These are phyloP conservation scores for Sialis fuliginosa DNA, from an alignment of 2,888 invertebrate species.

Conservation along the genomic window DNA sequence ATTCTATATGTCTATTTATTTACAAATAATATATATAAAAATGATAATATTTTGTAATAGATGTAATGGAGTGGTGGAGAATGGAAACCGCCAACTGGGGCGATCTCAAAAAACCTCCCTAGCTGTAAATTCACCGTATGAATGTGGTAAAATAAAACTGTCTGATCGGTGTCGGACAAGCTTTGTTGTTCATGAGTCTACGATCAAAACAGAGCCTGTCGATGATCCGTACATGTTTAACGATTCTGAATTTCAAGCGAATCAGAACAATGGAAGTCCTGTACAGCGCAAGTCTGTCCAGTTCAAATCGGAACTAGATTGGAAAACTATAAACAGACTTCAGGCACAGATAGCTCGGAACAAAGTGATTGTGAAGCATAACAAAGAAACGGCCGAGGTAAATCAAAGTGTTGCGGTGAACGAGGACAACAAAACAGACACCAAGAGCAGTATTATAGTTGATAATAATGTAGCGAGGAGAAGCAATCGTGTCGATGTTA, in stretches of 20 bases:
- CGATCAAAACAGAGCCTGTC: constrained; percentile 19
- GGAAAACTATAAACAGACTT: constrained; percentile 14
- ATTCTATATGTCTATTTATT: too few species aligned
- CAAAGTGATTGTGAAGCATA: constrained; percentile 14
- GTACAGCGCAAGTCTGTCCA: too few species aligned
- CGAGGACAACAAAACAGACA: constrained; percentile 3
- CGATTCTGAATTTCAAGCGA: constrained; percentile 19
- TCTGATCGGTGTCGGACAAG: neutral
- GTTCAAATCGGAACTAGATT: neutral
- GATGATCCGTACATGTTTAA: constrained; percentile 30
- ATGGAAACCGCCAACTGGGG: constrained; percentile 2
- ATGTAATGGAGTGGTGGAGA: constrained; percentile 14
- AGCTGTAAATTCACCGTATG: neutral
- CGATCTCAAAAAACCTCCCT: neutral
- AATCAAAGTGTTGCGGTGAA: neutral
- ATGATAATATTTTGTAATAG: constrained; percentile 10
- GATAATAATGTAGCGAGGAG: constrained; percentile 4
- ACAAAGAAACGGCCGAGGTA: constrained; percentile 7
- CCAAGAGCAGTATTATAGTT: constrained; percentile 6
- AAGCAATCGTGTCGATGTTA: constrained; percentile 9
- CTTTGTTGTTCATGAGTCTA: neutral
- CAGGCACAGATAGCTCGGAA: constrained; percentile 14
- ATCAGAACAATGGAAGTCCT: too few species aligned
- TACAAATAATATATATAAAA: too few species aligned
- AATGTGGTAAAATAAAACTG: neutral